phyloP scores from a whole-genome alignment of 2,113 vertebrate genomes.

The Pachyramphus minor region DNA sequence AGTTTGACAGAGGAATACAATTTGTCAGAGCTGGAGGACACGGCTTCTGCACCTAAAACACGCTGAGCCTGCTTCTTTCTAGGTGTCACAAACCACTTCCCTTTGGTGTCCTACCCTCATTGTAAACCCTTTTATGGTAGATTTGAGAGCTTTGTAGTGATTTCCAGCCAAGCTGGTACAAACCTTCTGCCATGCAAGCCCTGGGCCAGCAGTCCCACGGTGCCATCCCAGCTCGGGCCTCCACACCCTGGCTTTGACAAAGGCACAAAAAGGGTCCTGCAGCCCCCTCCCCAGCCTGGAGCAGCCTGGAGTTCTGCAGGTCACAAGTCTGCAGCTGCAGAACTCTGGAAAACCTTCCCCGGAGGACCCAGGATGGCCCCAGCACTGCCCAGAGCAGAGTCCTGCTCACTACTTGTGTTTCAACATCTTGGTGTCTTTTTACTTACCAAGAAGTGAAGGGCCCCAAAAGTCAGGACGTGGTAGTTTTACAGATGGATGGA shows the following conservation, averaged over 20 bases:
- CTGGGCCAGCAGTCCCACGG: too few species aligned
- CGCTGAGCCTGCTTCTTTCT: accelerated
- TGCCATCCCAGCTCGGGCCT: neutral
- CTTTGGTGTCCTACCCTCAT: accelerated
- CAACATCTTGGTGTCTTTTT: neutral
- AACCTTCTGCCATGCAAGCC: neutral
- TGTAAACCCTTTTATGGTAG: neutral
- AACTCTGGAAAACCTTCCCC: neutral
- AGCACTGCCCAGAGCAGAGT: neutral
- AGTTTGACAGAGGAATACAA: neutral
- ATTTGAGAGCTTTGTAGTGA: neutral
- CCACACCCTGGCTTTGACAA: neutral
- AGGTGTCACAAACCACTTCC: neutral
- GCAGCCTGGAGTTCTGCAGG: neutral
- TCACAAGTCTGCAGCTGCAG: neutral
- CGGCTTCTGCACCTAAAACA: accelerated
- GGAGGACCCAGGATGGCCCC: too few species aligned
- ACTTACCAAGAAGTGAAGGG: neutral
- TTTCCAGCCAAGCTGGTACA: neutral
- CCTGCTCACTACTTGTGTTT: neutral
- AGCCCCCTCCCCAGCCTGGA: neutral
- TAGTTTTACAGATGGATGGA: neutral
- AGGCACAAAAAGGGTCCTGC: neutral
- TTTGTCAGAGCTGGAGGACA: neutral
- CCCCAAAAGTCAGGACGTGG: neutral